Percentiles rank a stretch among this genome's conserved stretches.
Conservation (phyloP, 2,888 invertebrate species). For the Rhynchonema sp. region DNA sequence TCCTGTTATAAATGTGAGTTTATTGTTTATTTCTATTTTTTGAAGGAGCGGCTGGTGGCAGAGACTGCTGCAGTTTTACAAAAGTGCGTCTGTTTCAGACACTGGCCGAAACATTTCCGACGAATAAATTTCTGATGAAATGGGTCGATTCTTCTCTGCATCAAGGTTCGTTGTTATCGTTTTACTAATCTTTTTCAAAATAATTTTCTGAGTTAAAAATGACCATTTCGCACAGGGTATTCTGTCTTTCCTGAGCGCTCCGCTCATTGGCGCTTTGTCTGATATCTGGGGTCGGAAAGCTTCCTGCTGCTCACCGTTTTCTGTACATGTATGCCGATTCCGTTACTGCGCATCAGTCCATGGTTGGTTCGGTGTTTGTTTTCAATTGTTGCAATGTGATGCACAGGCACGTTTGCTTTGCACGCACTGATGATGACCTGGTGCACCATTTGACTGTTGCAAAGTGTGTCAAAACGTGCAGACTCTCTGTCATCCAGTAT, state of each 20-base stretch:
- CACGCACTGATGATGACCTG: slow-evolving; percentile 25
- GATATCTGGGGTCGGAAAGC: slow-evolving; percentile 97
- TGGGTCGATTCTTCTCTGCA: slow-evolving; percentile 54
- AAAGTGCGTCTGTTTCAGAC: slow-evolving; percentile 42
- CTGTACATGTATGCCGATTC: slow-evolving; percentile 95
- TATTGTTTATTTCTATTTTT: not conserved
- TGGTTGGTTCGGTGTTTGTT: slow-evolving; percentile 41
- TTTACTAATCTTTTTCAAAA: too few relatives aligned
- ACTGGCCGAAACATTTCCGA: slow-evolving; percentile 88
- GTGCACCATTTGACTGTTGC: too few relatives aligned
- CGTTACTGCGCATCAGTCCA: slow-evolving; percentile 92
- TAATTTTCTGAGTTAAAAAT: too few relatives aligned
- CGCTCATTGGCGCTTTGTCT: slow-evolving; percentile 83
- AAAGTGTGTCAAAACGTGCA: too few relatives aligned
- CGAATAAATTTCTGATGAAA: slow-evolving; percentile 97
- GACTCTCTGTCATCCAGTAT: too few relatives aligned
- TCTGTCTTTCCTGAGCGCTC: slow-evolving; percentile 87
- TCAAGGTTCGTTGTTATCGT: slow-evolving; percentile 44
- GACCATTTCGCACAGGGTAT: slow-evolving; percentile 48
- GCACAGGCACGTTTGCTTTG: not conserved
- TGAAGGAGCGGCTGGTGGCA: not conserved
- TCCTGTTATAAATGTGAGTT: slow-evolving; percentile 67
- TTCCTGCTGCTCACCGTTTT: slow-evolving; percentile 58
- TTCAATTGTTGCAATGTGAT: not conserved
- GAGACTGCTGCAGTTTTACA: not conserved